A percentile compares a stretch with the other conserved stretches of the same genome.
phyloP scores from a whole-genome alignment of 2,113 vertebrate species.

The Diadophis punctatus region DNA sequence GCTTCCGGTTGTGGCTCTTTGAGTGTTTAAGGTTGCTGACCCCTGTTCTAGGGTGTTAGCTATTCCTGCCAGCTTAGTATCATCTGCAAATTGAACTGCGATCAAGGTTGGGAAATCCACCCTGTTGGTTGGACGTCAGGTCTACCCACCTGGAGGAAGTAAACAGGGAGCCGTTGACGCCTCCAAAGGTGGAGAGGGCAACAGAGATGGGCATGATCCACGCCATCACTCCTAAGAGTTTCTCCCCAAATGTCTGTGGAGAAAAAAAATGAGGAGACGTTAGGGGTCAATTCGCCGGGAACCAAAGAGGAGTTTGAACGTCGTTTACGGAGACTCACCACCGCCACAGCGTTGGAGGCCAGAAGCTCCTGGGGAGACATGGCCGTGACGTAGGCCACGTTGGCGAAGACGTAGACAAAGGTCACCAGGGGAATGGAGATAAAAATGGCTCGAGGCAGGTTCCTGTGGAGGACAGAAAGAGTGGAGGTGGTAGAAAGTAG shows the following conservation, averaged over 20 bases:
- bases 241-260: slow-evolving; percentile 88
- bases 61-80: too few relatives aligned
- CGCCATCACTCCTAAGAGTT: slow-evolving; percentile 87
- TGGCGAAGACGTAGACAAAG: slow-evolving; percentile 92
- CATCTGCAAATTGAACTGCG: not conserved
- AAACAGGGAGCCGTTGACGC: slow-evolving; percentile 85
- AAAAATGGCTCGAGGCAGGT: slow-evolving; percentile 91
- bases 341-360: slow-evolving; percentile 88
- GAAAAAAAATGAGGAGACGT: not conserved
- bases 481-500: not conserved
- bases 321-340: slow-evolving; percentile 75
- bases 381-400: slow-evolving; percentile 91
- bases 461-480: slow-evolving; percentile 69
- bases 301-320: not conserved
- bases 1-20: too few relatives aligned
- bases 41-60: too few relatives aligned
- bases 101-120: not conserved
- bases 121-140: not conserved
- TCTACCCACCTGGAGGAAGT: slow-evolving; percentile 84
- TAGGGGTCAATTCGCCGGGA: not conserved
- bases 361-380: slow-evolving; percentile 92
- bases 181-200: slow-evolving; percentile 90
- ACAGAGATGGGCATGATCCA: slow-evolving; percentile 97
- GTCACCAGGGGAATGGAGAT: slow-evolving; percentile 94
- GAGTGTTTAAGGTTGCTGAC: too few relatives aligned